Conservation (phyloP, 2,113 vertebrate species). For the Ginglymostoma cirratum region DNA sequence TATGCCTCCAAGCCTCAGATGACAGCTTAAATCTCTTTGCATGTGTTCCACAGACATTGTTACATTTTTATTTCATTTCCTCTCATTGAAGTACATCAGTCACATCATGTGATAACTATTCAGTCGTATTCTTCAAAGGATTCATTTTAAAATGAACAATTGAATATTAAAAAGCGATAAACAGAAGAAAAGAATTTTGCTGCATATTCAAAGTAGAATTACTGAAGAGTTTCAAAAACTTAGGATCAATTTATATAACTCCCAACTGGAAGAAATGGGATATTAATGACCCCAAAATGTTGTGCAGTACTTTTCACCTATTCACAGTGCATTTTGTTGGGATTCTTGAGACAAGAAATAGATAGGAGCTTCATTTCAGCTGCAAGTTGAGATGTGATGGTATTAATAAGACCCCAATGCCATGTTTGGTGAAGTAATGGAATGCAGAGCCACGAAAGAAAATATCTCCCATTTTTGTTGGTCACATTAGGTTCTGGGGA, state of each 20-base stretch:
- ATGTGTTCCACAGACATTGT: background rate
- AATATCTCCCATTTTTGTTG: too few relatives aligned
- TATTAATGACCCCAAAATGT: background rate
- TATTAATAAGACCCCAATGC: background rate
- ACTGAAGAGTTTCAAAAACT: background rate
- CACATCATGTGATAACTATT: background rate
- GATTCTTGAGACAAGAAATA: background rate
- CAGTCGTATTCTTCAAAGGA: slow-evolving; percentile 14
- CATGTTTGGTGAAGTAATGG: background rate
- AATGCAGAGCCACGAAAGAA: too few relatives aligned
- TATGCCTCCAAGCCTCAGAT: background rate
- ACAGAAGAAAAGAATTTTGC: background rate
- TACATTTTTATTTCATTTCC: background rate
- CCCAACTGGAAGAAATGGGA: background rate
- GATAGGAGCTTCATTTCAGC: background rate
- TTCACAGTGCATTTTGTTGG: background rate
- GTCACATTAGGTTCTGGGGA: too few relatives aligned
- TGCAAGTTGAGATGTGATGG: too few relatives aligned
- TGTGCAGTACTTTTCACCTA: background rate
- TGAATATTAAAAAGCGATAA: background rate
- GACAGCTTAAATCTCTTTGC: background rate
- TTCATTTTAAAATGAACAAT: background rate
- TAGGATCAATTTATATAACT: background rate
- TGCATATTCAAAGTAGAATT: background rate
- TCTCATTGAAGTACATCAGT: background rate